Percentiles rank a stretch among this genome's conserved stretches.
These are phyloP conservation scores for Mimachlamys varia DNA, from an alignment of 2,888 invertebrate species.

Conservation along the genomic window DNA sequence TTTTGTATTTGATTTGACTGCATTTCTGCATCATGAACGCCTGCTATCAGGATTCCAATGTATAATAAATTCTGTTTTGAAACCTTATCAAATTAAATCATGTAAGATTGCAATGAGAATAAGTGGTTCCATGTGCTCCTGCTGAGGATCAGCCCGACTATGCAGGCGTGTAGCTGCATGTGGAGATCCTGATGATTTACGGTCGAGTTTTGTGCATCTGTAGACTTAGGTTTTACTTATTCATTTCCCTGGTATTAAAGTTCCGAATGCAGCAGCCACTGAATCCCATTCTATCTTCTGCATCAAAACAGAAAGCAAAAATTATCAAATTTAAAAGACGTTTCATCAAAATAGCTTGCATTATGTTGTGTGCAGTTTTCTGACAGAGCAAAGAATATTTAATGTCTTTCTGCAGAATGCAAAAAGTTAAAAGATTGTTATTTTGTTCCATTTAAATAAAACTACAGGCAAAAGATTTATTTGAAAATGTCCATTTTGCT, in stretches of 20 bases:
- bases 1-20: too few relatives aligned
- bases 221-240: neutral
- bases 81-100: slow-evolving; percentile 23
- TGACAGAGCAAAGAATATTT: neutral
- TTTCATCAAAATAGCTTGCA: neutral
- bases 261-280: neutral
- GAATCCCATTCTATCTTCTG: neutral
- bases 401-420: neutral
- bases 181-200: neutral
- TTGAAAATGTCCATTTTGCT: neutral
- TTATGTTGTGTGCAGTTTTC: neutral
- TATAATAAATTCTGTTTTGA: neutral
- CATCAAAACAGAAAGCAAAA: slow-evolving; percentile 17
- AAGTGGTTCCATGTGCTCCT: neutral
- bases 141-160: neutral
- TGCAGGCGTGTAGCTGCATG: neutral
- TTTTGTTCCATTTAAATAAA: neutral
- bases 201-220: neutral
- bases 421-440: neutral
- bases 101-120: neutral
- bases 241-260: neutral
- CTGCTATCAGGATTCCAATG: neutral
- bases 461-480: neutral
- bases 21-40: neutral
- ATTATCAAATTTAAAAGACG: neutral